Conservation (phyloP, 1,140 invertebrate species). For the Eueides isabella region DNA sequence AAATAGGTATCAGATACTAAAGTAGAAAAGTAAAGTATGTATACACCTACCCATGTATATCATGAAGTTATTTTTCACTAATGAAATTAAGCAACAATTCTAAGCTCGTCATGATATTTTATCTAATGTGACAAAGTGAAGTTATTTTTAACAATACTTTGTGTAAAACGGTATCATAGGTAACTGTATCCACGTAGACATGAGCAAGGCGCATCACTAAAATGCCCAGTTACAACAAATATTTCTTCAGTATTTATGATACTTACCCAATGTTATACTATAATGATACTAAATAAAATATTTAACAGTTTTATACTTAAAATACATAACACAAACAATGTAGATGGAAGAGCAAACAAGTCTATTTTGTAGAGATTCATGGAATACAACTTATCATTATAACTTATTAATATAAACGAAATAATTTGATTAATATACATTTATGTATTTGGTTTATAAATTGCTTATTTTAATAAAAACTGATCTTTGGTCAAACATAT, state of each 20-base stretch:
- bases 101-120: slow-evolving; percentile 12
- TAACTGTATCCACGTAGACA: background rate
- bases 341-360: background rate
- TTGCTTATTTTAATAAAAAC: slow-evolving; percentile 15
- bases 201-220: background rate
- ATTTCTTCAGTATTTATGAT: background rate
- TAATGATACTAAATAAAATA: background rate
- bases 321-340: background rate
- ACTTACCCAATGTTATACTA: background rate
- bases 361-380: background rate
- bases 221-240: background rate
- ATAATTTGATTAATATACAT: background rate
- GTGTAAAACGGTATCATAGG: background rate
- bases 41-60: background rate
- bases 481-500: slow-evolving; percentile 16
- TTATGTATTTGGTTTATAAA: slow-evolving; percentile 2
- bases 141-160: background rate
- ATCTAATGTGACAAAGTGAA: background rate
- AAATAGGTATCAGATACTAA: background rate
- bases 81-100: slow-evolving; percentile 2
- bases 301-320: background rate
- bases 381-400: background rate
- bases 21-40: no score
- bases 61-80: background rate
- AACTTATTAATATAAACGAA: slow-evolving; percentile 7